A percentile compares a stretch with the other conserved stretches of the same genome.
phyloP scores from a whole-genome alignment of 1,140 invertebrate genomes.

The Lasioglossum albipes region DNA sequence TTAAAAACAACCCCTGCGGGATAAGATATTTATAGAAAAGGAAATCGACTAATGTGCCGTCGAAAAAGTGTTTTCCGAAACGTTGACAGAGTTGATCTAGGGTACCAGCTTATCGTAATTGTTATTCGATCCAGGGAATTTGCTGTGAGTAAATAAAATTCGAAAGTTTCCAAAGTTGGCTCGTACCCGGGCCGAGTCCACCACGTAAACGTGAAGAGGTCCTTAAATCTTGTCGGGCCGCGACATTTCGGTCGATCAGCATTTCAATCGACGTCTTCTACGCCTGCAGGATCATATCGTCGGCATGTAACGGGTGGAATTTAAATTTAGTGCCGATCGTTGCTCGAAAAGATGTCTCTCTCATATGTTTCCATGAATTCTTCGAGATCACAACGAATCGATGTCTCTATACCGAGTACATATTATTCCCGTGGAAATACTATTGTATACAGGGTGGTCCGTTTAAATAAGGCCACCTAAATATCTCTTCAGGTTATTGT shows the following conservation, averaged over 20 bases:
- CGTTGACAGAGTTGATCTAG: constrained; percentile 5
- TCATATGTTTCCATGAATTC: constrained; percentile 15
- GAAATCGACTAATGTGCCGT: no score
- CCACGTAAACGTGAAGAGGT: constrained; percentile 28
- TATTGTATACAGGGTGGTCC: no score
- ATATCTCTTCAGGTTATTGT: no score
- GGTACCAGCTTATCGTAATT: constrained; percentile 18
- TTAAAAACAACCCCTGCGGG: no score
- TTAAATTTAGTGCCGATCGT: constrained; percentile 40
- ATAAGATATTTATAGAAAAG: no score
- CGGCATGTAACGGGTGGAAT: constrained; percentile 45
- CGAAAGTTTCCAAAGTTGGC: constrained; percentile 27
- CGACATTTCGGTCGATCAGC: constrained; percentile 55
- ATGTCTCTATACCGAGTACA: no score
- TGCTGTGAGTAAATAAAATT: constrained; percentile 26
- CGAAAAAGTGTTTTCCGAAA: not conserved
- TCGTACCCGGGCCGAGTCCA: not conserved
- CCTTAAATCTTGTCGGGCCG: constrained; percentile 43
- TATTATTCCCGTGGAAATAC: no score
- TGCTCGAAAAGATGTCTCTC: constrained; percentile 9
- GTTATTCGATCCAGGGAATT: constrained; percentile 35
- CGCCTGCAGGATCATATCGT: constrained; percentile 39
- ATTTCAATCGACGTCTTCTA: constrained; percentile 42
- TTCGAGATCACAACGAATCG: no score
- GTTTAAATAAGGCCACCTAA: no score